Conservation (phyloP, 2,113 vertebrate genomes). For the Bufo bufo region DNA sequence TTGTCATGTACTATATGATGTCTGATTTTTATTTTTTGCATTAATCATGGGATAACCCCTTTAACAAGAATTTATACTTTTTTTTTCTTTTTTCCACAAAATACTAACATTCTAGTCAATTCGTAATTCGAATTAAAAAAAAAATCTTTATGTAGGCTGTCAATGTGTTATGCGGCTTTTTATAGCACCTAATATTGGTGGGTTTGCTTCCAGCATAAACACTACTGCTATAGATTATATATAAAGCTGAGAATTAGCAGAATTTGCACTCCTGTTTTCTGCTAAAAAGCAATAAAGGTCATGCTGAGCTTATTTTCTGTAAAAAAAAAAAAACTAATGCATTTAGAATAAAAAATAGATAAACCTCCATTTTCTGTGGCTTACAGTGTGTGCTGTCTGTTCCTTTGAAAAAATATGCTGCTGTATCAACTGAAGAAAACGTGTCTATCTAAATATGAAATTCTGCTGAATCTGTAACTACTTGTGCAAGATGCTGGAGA, state of each 20-base stretch:
- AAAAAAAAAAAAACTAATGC: conserved; percentile 13
- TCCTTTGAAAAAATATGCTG: conserved; percentile 44
- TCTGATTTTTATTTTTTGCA: no score
- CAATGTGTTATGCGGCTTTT: background rate
- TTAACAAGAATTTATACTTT: no score
- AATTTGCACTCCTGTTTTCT: conserved; percentile 19
- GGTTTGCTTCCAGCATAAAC: background rate
- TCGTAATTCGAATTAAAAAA: no score
- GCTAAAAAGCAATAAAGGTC: background rate
- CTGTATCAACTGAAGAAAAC: conserved; percentile 36
- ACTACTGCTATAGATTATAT: background rate
- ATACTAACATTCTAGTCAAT: no score
- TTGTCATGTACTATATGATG: no score
- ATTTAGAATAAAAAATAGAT: conserved; percentile 47
- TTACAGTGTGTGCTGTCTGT: conserved; percentile 18
- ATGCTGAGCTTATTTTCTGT: conserved; percentile 4
- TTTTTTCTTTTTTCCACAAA: no score
- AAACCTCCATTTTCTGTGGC: conserved; percentile 19
- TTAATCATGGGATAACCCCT: no score
- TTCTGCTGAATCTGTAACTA: conserved; percentile 50
- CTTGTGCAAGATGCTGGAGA: conserved; percentile 41
- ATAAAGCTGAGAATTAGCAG: background rate
- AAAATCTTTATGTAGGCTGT: background rate
- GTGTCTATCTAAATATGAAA: conserved; percentile 38
- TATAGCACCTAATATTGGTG: background rate